Percentiles rank a stretch among this genome's conserved stretches.
phyloP scores from a whole-genome alignment of 2,888 invertebrate species.

The Scaptodrosophila latifasciaeformis region DNA sequence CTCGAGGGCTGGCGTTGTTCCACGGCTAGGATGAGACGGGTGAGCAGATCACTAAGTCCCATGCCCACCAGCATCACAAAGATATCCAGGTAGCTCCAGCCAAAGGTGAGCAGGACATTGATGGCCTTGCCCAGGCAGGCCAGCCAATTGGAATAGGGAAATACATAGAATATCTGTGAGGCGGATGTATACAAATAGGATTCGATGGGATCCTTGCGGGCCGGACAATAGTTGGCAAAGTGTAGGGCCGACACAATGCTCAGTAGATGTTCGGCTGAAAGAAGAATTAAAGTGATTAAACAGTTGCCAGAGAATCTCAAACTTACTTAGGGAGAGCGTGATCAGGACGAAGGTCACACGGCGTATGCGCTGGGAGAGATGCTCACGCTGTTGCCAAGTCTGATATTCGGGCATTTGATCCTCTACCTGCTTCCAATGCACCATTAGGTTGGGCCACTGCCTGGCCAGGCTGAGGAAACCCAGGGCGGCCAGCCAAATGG shows the following conservation, averaged over 20 bases:
- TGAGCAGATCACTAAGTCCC: conserved; percentile 80
- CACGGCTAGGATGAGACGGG: conserved; percentile 77
- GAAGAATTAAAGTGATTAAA: background rate
- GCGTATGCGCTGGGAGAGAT: conserved; percentile 49
- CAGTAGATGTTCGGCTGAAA: conserved; percentile 69
- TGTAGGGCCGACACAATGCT: conserved; percentile 69
- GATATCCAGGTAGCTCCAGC: conserved; percentile 85
- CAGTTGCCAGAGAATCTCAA: background rate
- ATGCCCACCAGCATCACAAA: conserved; percentile 83
- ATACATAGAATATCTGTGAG: conserved; percentile 60
- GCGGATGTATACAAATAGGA: conserved; percentile 55
- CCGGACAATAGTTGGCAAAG: conserved; percentile 65
- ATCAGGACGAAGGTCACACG: conserved; percentile 55
- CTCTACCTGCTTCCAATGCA: conserved; percentile 67
- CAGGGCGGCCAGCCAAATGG: conserved; percentile 56
- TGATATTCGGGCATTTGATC: conserved; percentile 45
- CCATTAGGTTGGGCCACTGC: conserved; percentile 71
- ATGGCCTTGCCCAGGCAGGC: conserved; percentile 72
- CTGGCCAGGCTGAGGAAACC: conserved; percentile 74
- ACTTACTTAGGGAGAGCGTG: conserved; percentile 60
- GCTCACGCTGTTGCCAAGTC: conserved; percentile 44
- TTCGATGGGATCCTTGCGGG: conserved; percentile 61
- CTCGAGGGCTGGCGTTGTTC: conserved; percentile 51
- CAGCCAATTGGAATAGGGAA: conserved; percentile 62
- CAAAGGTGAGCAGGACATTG: conserved; percentile 80